Evolutionary conservation across 2,113 vertebrate genomes (phyloP), one percentile per base, ranked within the genome.

Genomic region (Pipra filicauda): DNA sequence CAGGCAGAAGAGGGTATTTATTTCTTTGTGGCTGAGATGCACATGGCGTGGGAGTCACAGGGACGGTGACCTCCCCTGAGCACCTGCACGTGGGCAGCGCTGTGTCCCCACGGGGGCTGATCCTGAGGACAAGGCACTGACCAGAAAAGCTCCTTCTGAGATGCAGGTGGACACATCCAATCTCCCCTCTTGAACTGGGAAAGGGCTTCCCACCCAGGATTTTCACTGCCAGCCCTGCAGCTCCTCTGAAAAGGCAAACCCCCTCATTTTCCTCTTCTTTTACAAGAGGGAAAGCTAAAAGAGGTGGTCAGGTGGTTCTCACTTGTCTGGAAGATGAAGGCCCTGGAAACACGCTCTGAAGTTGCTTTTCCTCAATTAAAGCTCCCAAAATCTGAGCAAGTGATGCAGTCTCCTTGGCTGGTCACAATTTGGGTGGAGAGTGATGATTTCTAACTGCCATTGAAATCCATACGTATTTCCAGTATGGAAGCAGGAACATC

Each of bases 1-100:
- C 71, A 95, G 95, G 97, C 93, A 95, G 93, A 84, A 51, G 93
- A 89, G 55, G 93, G 82, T 95, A 51, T 95, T 97, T 97, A 88
- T 91, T 91, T 52, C 92, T 93, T 93, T 86, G 74, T 8, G 33
- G 66, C 80, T 33, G 33, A 71, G 67, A 48, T 69, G 75, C 6
- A 3, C 3, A 9, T 43, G 79, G 80, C 1, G 9, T 87, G 76
- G 88, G 88, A 73, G 84, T 73, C 58, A 62, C 62, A 58, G 55
- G 78, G 89, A 71, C 3, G 0, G 58, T 92, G 94, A 91, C 91
- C 86, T 92, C 39, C 65, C 35, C 44, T 75, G 67, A 83, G 84
- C 62, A 54, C 54, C 69, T 92, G 89, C 95, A 97, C 81, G 19
- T 93, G 88, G 91, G 87, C 61, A 81, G 64, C 0, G 0, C 75